Evolutionary conservation across 1,140 invertebrate genomes (phyloP), one percentile per base, ranked within the genome.

Genomic region (Chionoecetes opilio): DNA sequence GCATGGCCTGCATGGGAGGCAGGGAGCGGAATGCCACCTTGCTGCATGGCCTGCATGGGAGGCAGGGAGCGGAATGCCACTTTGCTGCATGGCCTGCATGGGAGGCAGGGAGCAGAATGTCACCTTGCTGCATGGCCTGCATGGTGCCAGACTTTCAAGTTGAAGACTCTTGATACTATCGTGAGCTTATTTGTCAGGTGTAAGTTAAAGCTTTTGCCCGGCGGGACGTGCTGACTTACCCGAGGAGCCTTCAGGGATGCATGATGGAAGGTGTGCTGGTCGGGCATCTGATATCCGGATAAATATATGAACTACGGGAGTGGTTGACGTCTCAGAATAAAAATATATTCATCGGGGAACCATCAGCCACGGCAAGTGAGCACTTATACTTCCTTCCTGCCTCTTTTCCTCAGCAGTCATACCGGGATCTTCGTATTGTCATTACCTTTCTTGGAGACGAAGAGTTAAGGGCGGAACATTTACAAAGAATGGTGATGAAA

Each of bases 151-250:
- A 8, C n/a, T 41, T 87, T 21, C 34, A 41, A 38, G 88, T 14
- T 37, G 14, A 82, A 32, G 75, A 35, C 17, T 26, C 91, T 92
- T 82, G 91, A 92, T 92, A 82, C 91, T 92, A 92, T 92, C 91
- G 35, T 82, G 29, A 92, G 63, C 84, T 92, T 92, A 92, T 92
- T 92, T 92, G 91, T 92, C 91, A 92, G 37, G 32, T 32, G 17
- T 63, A 35, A 82, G 91, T 14, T 21, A 75, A 26, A 92, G 91
- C n/a, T n/a, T 63, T 31, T 26, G 14, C 37, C 37, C n/a, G 63
- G 46, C 46, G 6, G 21, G 63, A 75, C 63, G 63, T 75, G 63
- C 21, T 21, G 63, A 26, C 63, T 75, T 26, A 26, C 63, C 63
- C 21, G 46, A 53, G 46, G 46, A 53, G 46, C 11, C 11, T 53